phyloP scores from a whole-genome alignment of 2,888 invertebrate species.

The Rhabditoides inermis region DNA sequence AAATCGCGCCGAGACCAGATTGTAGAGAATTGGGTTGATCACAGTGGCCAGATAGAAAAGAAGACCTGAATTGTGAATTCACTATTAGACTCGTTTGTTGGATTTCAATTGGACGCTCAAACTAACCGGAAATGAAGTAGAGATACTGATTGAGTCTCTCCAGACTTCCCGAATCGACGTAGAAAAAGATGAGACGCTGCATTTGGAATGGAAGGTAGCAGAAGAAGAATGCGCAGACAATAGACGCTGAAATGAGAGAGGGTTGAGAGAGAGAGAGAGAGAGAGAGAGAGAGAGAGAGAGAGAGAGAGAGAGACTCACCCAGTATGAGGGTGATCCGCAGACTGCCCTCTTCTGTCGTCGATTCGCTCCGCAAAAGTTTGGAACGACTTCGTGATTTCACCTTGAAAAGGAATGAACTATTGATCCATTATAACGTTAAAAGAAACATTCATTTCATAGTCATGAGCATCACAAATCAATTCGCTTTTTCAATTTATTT shows the following conservation, averaged over 20 bases:
- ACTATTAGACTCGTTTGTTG: background rate
- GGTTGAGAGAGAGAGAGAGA: background rate
- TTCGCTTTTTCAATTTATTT: too few relatives aligned
- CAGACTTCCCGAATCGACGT: conserved; percentile 18
- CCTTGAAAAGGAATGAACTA: too few relatives aligned
- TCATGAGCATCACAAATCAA: too few relatives aligned
- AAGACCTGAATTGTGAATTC: conserved; percentile 20
- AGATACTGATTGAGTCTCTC: conserved; percentile 27
- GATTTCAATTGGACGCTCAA: background rate
- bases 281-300: background rate
- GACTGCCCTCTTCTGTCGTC: conserved; percentile 8
- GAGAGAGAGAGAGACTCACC: conserved; percentile 12
- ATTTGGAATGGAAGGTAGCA: conserved; percentile 40
- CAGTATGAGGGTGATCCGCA: conserved; percentile 14
- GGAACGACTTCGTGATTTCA: background rate
- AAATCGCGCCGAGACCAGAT: conserved; percentile 30
- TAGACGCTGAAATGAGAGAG: conserved; percentile 23
- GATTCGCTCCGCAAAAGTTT: background rate
- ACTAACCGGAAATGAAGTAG: conserved; percentile 34
- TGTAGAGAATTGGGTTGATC: conserved; percentile 38
- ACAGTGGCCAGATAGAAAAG: conserved; percentile 35
- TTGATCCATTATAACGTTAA: too few relatives aligned
- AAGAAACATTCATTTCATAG: too few relatives aligned
- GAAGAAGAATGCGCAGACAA: conserved; percentile 35
- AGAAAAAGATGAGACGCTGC: conserved; percentile 36